Evolutionary conservation across 2,888 invertebrate species (phyloP), one percentile per base, ranked within the genome.

Genomic region (Brenthis ino): DNA sequence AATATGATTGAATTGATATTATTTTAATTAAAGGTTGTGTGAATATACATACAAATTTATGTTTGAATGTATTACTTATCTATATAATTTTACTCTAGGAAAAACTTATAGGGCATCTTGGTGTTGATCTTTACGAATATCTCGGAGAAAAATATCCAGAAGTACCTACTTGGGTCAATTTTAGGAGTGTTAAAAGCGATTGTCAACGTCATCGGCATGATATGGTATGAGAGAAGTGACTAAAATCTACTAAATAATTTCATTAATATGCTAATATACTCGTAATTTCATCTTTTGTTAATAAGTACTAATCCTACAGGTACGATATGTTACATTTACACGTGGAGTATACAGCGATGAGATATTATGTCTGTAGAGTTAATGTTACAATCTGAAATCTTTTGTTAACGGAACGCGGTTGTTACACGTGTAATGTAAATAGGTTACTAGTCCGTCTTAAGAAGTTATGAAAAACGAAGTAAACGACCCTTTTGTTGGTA

Each of bases 191-290:
- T 99, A n/a, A 99, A 99, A 90, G 98, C 98, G 0, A 99, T 99
- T 77, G 99, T 99, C 6, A 99, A 99, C 88, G 99, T 99, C 5
- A 99, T 99, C 82, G 99, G 99, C 78, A 99, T 99, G 99, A 99
- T 20, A 20, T 20, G 1, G 20, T 20, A 20, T 20, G 28, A 28
- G 28, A 28, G 5, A 4, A 4, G 37, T 37, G 8, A 37, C 37
- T 8, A 6, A 8, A 37, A 6, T 1, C 6, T 37, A 0, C 8
- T 37, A 37, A 1, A 37, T 37, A 37, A 37, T 37, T 37, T 37
- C 6, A 37, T 37, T 43, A 43, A 43, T 43, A 43, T 43, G 11
- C 37, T 43, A 43, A 11, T 43, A 43, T 11, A 11, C 8, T 11
- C 2, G 11, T 43, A 11, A 43, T 11, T 8, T 43, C 37, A 11